Evolutionary conservation across 2,888 invertebrate genomes (phyloP).

Genomic region (Dasypogon diadema): DNA sequence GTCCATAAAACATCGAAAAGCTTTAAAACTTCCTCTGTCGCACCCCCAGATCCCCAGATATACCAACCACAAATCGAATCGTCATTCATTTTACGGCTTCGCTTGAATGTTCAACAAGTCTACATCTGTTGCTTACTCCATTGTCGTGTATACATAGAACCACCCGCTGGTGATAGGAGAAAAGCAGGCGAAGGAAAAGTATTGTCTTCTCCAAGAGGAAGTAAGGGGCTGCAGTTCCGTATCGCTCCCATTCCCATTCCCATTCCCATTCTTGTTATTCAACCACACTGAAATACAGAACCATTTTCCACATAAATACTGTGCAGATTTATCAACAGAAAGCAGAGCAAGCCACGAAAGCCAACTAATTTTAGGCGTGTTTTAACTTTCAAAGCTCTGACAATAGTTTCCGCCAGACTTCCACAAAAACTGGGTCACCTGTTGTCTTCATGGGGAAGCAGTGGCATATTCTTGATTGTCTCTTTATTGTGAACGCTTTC

Average conservation of each 20-base stretch:
- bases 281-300: background rate
- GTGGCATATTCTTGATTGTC: background rate
- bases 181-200: background rate
- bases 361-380: too few relatives aligned
- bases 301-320: background rate
- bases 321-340: background rate
- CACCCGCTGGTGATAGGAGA: background rate
- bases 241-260: background rate
- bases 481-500: too few relatives aligned
- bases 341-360: background rate
- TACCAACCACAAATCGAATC: too few relatives aligned
- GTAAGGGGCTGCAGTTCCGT: background rate
- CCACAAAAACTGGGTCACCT: background rate
- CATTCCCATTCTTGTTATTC: background rate
- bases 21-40: too few relatives aligned
- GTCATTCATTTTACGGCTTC: background rate
- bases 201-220: background rate
- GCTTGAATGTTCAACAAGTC: background rate
- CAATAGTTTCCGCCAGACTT: background rate
- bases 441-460: background rate
- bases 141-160: background rate
- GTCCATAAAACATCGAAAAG: too few relatives aligned
- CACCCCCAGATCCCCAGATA: too few relatives aligned
- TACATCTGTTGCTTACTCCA: background rate
- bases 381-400: too few relatives aligned